A percentile compares a stretch with the other conserved stretches of the same genome.
phyloP scores from a whole-genome alignment of 1,140 invertebrate species.

The Carcinoscorpius rotundicauda region DNA sequence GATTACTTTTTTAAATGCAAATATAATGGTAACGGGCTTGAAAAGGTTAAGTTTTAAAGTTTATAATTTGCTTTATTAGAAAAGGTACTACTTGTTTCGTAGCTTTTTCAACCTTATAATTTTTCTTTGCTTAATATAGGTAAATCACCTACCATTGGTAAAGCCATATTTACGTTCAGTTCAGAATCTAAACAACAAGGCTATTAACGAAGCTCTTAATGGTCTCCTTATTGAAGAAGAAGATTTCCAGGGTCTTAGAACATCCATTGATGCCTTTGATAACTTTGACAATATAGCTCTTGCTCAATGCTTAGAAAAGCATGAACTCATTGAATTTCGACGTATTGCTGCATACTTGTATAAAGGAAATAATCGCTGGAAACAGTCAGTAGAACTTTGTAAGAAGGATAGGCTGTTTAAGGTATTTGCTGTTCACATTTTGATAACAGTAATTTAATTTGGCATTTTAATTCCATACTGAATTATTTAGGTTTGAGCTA shows the following conservation, averaged over 20 bases:
- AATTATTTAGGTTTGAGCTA: background rate
- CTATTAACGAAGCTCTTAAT: conserved; percentile 96
- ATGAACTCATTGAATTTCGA: conserved; percentile 95
- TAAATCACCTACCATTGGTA: conserved; percentile 76
- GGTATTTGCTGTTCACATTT: too few species aligned
- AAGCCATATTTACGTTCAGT: conserved; percentile 95
- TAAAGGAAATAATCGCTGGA: conserved; percentile 99
- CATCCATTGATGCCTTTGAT: conserved; percentile 96
- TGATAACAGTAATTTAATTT: too few species aligned
- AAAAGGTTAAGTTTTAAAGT: too few species aligned
- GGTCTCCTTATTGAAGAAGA: conserved; percentile 93
- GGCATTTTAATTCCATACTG: too few species aligned
- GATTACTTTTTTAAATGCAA: too few species aligned
- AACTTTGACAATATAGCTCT: conserved; percentile 98
- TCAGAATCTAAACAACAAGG: conserved; percentile 95
- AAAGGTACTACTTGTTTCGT: background rate
- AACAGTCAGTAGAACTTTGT: conserved; percentile 95
- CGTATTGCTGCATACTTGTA: conserved; percentile 97
- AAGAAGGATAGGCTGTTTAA: conserved; percentile 89
- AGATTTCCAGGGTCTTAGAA: conserved; percentile 76
- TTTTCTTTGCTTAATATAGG: background rate
- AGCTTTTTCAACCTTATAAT: conserved; percentile 40
- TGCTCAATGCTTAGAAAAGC: conserved; percentile 93
- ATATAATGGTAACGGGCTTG: too few species aligned
- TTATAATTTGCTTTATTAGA: conserved; percentile 8